Evolutionary conservation across 2,797 vertebrate species (phyloP), one percentile per base, ranked within the genome.

Genomic region (Sebastes jordani): DNA sequence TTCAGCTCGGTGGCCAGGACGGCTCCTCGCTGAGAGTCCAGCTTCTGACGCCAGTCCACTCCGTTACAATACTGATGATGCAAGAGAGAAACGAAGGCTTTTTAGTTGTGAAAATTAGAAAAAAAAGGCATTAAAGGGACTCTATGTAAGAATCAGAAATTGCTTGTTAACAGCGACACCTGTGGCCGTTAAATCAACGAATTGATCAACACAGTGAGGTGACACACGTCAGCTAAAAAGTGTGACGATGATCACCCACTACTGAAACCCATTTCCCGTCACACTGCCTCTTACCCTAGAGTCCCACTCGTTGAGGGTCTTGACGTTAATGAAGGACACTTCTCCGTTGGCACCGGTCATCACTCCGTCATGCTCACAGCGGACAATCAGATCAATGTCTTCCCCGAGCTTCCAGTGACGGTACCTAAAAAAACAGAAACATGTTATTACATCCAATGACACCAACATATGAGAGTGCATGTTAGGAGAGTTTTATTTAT

Each of bases 221-320:
- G 34, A 36, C 34, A 36, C 34, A 36, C 11, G 34, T 36, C 34
- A 36, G 34, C 34, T 36, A 36, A 36, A 52, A 16, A 52, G 18
- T 20, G 18, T 20, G 46, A 52, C 4, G 46, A 52, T 52, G 18
- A 18, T 46, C 42, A 16, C 42, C 42, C 42, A 46, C 42, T 46
- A 46, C 16, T 46, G 42, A 46, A 46, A 46, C 2, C 42, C 0
- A 16, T 46, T 18, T 46, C 42, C 14, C 3, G 6, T 46, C 42
- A 46, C 42, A 46, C 42, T 46, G 46, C 11, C 22, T 58, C 97
- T 96, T 88, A 99, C 99, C 97, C 98, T 95, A 54, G 99, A 99
- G 93, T 99, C 99, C 99, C 98, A 99, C 89, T 99, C 99, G 4
- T 99, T 99, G 52, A 99, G 95, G 0, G 99, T 98, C 96, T 99